phyloP scores from a whole-genome alignment of 2,113 vertebrate genomes.

The Callopanchax toddi region DNA sequence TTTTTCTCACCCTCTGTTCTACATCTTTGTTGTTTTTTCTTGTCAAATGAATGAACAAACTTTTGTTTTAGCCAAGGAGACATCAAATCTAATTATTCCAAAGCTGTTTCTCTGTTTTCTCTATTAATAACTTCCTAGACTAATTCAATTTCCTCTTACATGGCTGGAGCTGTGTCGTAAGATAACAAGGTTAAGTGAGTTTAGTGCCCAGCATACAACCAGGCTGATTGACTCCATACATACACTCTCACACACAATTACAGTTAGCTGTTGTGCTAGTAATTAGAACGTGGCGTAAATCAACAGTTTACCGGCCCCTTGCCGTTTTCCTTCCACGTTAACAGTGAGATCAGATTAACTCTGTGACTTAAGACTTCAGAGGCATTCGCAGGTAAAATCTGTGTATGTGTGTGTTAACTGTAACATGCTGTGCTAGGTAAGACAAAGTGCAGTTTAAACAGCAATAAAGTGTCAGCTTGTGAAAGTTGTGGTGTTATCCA shows the following conservation, averaged over 20 bases:
- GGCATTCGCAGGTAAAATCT: slow-evolving; percentile 54
- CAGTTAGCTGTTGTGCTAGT: slow-evolving; percentile 65
- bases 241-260: slow-evolving; percentile 55
- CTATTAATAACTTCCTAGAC: slow-evolving; percentile 58
- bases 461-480: slow-evolving; percentile 78
- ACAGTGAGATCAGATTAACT: slow-evolving; percentile 79
- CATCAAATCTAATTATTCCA: slow-evolving; percentile 56
- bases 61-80: slow-evolving; percentile 42
- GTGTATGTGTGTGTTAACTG: slow-evolving; percentile 37
- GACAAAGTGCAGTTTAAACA: slow-evolving; percentile 75
- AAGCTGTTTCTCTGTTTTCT: slow-evolving; percentile 54
- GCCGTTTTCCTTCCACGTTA: slow-evolving; percentile 76
- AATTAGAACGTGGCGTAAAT: slow-evolving; percentile 76
- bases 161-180: slow-evolving; percentile 55
- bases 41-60: slow-evolving; percentile 15
- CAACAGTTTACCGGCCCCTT: slow-evolving; percentile 76
- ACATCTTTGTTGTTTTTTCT: slow-evolving; percentile 16
- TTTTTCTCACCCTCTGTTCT: slow-evolving; percentile 3
- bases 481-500: slow-evolving; percentile 75
- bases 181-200: slow-evolving; percentile 72
- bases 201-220: slow-evolving; percentile 59
- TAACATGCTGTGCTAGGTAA: slow-evolving; percentile 53
- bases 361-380: slow-evolving; percentile 55
- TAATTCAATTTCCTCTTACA: slow-evolving; percentile 68
- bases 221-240: slow-evolving; percentile 67